Base-by-base conservation (phyloP, 2,888 invertebrate genomes). In the Drosophila longiperda region DNA sequence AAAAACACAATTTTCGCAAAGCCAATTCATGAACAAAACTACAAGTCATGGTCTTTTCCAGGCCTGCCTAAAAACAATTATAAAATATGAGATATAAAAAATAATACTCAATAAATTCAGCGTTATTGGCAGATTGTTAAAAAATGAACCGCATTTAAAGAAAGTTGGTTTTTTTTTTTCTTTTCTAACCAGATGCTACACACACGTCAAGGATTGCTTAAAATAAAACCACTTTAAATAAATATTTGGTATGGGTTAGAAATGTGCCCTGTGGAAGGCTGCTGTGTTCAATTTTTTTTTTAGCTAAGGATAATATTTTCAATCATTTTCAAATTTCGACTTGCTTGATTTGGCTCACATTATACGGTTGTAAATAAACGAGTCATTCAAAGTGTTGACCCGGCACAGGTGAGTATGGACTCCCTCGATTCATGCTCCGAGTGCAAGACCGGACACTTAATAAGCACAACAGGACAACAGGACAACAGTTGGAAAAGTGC, bases 401-500 rank as follows among this genome's bases (percentile, higher is more conserved):
- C 20, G 3, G 7, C 7, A 12, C 12, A 20, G 12, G 45, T 45
- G 20, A 3, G 45, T 45, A 15, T 7, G 12, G 45, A 8, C 4
- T 8, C 23, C 8, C 8, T 3, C 23, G 7, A 23, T 15, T 8
- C 23, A 23, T 45, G 45, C 45, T 8, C 8, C 20, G 7, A 20
- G 42, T 20, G 1, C 12, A 42, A 12, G 1, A 42, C 20, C 20
- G 1, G n/a, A n/a, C 17, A 40, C 8, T 9, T 8, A n/a, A n/a
- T n/a, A n/a, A 40, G n/a, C 1, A 29, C 29, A 29, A 29, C 29
- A 29, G 26, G 26, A 26, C 26, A 26, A 26, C 26, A 26, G 29
- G 29, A 29, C 40, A n/a, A n/a, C 64, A 75, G 72, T 72, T 72
- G 42, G 72, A 75, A 67, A 76, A 75, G 55, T 63, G 64, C 67